These are phyloP conservation scores for Cavia porcellus DNA, from an alignment of 2,113 vertebrate species.

Conservation along the genomic window DNA sequence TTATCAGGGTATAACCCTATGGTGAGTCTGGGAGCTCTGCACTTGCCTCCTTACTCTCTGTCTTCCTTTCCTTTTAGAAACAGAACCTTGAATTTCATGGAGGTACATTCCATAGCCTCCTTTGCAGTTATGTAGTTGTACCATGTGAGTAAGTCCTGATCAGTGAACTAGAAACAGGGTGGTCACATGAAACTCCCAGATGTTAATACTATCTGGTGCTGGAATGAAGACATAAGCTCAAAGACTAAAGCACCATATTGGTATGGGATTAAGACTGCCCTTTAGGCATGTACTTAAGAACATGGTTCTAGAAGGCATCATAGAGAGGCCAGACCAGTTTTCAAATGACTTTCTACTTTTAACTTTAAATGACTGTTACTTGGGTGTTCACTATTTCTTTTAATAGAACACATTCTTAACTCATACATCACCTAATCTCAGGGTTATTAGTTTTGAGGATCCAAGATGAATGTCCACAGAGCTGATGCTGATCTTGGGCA, in stretches of 20 bases:
- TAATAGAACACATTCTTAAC: background rate
- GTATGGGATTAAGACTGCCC: background rate
- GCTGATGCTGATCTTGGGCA: background rate
- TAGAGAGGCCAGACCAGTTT: background rate
- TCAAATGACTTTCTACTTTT: conserved; percentile 25
- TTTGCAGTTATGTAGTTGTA: background rate
- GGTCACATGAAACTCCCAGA: background rate
- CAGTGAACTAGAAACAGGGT: background rate
- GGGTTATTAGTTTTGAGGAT: background rate
- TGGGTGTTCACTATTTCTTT: background rate
- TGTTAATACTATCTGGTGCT: background rate
- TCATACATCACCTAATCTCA: background rate
- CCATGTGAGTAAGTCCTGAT: background rate
- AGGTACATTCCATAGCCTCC: background rate
- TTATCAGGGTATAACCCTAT: background rate
- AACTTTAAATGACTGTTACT: background rate
- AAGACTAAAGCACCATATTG: background rate
- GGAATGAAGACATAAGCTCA: background rate
- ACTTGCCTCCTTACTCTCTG: background rate
- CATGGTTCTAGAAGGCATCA: background rate
- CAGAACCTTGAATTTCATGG: background rate
- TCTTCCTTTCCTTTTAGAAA: background rate
- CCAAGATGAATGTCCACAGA: background rate
- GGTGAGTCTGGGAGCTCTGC: background rate
- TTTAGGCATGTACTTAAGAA: background rate